These are phyloP conservation scores for Diplodus sargus DNA, from an alignment of 2,797 vertebrate genomes.

Conservation along the genomic window DNA sequence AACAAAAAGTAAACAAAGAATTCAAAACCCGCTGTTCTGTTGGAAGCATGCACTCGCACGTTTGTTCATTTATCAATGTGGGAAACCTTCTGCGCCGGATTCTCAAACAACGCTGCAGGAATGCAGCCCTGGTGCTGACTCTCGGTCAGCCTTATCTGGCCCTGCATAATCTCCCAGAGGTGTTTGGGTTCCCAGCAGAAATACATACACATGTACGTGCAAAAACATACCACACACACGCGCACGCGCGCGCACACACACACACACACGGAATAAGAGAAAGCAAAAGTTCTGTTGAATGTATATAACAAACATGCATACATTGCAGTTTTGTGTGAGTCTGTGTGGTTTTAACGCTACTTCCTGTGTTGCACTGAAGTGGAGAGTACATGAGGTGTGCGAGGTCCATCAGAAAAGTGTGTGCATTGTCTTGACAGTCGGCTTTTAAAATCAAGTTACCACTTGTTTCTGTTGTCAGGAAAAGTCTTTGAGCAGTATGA, in stretches of 20 bases:
- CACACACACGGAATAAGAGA: neutral
- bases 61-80: conserved; percentile 82
- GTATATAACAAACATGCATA: neutral
- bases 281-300: neutral
- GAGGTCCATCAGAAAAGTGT: conserved; percentile 15
- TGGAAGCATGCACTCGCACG: conserved; percentile 14
- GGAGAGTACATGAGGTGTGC: conserved; percentile 13
- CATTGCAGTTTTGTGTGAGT: neutral
- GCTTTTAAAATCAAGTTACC: conserved; percentile 40
- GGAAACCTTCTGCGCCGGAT: conserved; percentile 73
- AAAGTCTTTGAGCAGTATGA: conserved; percentile 14
- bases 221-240: conserved; percentile 38
- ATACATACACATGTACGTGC: conserved; percentile 40
- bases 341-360: conserved; percentile 29
- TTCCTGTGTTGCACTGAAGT: conserved; percentile 2
- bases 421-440: conserved; percentile 22
- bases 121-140: conserved; percentile 68
- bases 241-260: neutral
- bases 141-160: conserved; percentile 72
- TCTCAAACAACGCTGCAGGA: conserved; percentile 78
- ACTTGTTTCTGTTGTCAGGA: conserved; percentile 50
- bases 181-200: conserved; percentile 70
- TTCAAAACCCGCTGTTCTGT: neutral
- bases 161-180: conserved; percentile 66
- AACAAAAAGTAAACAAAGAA: neutral